These are phyloP conservation scores for Temnothorax longispinosus DNA, from an alignment of 1,140 invertebrate species.

Conservation along the genomic window DNA sequence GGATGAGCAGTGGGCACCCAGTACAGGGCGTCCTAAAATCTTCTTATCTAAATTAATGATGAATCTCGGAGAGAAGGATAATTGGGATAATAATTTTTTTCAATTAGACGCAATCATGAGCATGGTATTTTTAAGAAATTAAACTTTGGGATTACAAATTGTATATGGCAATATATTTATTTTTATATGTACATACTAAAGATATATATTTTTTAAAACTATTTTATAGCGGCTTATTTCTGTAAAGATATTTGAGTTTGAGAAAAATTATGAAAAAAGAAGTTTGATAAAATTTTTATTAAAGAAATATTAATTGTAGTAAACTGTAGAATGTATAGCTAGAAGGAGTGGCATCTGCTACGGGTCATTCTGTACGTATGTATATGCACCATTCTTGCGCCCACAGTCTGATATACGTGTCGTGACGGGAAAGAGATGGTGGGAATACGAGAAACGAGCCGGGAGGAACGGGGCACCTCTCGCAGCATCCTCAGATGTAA, in stretches of 20 bases:
- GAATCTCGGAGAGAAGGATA: background rate
- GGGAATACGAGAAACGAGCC: constrained; percentile 42
- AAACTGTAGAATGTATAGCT: background rate
- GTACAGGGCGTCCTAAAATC: constrained; percentile 19
- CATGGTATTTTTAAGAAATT: background rate
- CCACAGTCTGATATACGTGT: constrained; percentile 27
- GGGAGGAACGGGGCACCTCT: constrained; percentile 55
- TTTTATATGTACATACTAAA: too few species aligned
- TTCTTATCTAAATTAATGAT: constrained; percentile 7
- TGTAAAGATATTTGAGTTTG: background rate
- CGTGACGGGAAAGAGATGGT: constrained; percentile 35
- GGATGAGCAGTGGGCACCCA: constrained; percentile 8
- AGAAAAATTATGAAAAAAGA: background rate
- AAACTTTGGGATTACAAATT: background rate
- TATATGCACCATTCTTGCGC: constrained; percentile 7
- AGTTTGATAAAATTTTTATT: background rate
- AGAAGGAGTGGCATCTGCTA: constrained; percentile 6
- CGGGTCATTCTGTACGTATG: constrained; percentile 22
- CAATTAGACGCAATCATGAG: background rate
- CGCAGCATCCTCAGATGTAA: constrained; percentile 70
- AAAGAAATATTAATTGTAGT: background rate
- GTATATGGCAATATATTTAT: background rate
- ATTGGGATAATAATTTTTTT: constrained; percentile 6
- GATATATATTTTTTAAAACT: background rate
- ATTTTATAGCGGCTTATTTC: background rate